Base-by-base conservation (phyloP, 1,140 invertebrate genomes). In the Cataglyphis hispanica region DNA sequence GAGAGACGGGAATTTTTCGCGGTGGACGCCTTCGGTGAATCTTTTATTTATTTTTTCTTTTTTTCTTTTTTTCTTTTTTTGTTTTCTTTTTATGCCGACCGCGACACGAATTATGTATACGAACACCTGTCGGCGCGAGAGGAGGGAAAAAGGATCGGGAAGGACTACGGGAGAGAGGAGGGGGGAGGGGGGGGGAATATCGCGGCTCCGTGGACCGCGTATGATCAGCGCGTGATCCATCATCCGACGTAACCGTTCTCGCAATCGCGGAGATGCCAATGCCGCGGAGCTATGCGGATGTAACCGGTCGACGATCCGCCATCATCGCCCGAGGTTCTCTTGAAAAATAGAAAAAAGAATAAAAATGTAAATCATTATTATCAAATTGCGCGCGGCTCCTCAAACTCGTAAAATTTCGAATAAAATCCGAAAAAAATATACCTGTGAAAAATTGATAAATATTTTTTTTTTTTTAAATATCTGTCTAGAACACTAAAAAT, bases 211-310 rank as follows among this genome's bases (percentile, higher is more conserved):
- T 19, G 67, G 58, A 81, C 60, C 64, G 16, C 31, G 64, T 84
- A 69, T 56, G 58, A 76, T 84, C 64, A 31, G 63, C 58, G 34
- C 63, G 64, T 88, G 76, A 89, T 89, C 87, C 84, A 89, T 89
- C 88, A 86, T 88, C 60, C n/a, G 46, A 16, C 22, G n/a, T 27
- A 60, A 81, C 72, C 76, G 70, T 25, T 86, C 64, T 61, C 40
- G 56, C 53, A 16, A 66, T 43, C 86, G 66, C 87, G 84, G 88
- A 85, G 85, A 89, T 87, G 81, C 81, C 67, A 74, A 87, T 80
- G 81, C 69, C 46, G 75, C 81, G 69, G 60, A 84, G 87, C 78
- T 88, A 88, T 88, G 86, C 64, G 74, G 63, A 83, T 85, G 63
- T 56, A 19, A 25, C 19, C 40, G 72, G 34, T 22, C 67, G 50